A percentile compares a stretch with the other conserved stretches of the same genome.
Evolutionary conservation across 2,888 invertebrate species (phyloP).

Genomic region (Diaprepes abbreviatus): DNA sequence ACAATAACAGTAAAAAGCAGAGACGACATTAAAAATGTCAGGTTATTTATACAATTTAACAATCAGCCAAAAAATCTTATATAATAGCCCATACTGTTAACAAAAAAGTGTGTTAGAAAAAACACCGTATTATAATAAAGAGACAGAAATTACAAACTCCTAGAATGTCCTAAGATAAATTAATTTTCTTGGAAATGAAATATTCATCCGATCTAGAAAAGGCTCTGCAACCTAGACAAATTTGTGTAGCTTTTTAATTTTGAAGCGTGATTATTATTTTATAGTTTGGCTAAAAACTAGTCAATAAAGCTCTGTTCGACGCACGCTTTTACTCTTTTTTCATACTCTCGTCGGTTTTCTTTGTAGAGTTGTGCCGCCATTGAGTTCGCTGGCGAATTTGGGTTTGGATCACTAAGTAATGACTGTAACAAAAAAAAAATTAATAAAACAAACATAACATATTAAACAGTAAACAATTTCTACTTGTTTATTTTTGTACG

Average conservation of each 20-base stretch:
- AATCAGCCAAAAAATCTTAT: constrained; percentile 11
- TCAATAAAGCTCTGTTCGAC: constrained; percentile 99
- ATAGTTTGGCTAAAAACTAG: constrained; percentile 69
- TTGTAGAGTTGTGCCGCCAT: constrained; percentile 99
- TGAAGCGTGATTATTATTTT: constrained; percentile 37
- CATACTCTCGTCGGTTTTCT: constrained; percentile 98
- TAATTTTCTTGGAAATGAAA: constrained; percentile 16
- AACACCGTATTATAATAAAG: constrained; percentile 26
- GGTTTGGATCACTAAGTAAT: constrained; percentile 99
- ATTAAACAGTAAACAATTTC: too few species aligned
- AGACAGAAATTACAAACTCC: constrained; percentile 37
- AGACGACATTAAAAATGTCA: too few species aligned
- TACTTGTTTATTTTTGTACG: too few species aligned
- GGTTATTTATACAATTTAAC: too few species aligned
- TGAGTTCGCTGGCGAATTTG: constrained; percentile 99
- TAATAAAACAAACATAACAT: too few species aligned
- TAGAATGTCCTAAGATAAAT: constrained; percentile 37
- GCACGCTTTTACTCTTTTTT: constrained; percentile 98
- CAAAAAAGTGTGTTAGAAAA: constrained; percentile 18
- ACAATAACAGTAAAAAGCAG: too few species aligned
- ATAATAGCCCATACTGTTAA: constrained; percentile 25
- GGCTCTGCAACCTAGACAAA: constrained; percentile 37
- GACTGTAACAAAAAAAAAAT: constrained; percentile 82
- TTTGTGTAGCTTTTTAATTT: constrained; percentile 40
- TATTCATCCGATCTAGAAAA: constrained; percentile 28